These are phyloP conservation scores for Mylabris sibirica DNA, from an alignment of 2,888 invertebrate species.

Conservation along the genomic window DNA sequence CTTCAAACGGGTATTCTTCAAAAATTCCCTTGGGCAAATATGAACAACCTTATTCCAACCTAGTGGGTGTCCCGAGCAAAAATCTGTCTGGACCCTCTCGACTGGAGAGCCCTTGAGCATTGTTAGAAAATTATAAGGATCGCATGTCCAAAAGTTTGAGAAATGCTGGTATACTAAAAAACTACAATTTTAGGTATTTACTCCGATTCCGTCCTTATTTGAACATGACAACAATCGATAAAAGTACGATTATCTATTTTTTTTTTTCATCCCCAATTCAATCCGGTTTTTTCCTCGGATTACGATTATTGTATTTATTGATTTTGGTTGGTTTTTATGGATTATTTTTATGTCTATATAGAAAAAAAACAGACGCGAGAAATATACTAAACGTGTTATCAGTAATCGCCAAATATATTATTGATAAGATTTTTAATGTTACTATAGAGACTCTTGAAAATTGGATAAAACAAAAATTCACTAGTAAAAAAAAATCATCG, in stretches of 20 bases:
- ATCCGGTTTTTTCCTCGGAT: not conserved
- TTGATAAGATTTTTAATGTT: constrained; percentile 27
- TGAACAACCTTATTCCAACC: too few species aligned
- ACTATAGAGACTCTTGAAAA: constrained; percentile 54
- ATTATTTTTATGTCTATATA: not conserved
- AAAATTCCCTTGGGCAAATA: too few species aligned
- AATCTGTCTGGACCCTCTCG: too few species aligned
- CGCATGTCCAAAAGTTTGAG: too few species aligned
- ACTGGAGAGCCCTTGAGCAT: too few species aligned
- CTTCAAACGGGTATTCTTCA: too few species aligned
- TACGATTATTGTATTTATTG: not conserved
- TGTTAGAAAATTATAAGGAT: too few species aligned
- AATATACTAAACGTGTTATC: not conserved
- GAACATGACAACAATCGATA: constrained; percentile 5
- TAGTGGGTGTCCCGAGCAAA: too few species aligned
- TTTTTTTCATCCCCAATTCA: not conserved
- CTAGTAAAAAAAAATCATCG: not conserved
- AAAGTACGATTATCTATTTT: not conserved
- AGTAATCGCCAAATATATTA: constrained; percentile 22
- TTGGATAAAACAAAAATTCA: not conserved
- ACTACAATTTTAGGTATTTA: not conserved
- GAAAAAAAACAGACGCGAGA: not conserved
- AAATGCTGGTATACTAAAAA: too few species aligned
- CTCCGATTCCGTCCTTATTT: too few species aligned
- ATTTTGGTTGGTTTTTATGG: not conserved